phyloP scores from a whole-genome alignment of 2,113 vertebrate genomes.

The Hassar affinis region DNA sequence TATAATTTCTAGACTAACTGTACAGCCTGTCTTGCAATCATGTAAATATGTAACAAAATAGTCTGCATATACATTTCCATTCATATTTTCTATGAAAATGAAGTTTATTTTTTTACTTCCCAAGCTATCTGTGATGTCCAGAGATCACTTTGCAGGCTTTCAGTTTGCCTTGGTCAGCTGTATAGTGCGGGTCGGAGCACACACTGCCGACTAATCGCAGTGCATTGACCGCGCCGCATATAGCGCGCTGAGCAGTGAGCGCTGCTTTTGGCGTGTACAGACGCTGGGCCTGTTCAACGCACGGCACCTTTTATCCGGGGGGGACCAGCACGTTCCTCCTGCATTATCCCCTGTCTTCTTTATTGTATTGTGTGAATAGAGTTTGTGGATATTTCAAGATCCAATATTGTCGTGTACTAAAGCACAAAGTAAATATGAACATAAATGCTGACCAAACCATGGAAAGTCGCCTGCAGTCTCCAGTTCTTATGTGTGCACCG shows the following conservation, averaged over 20 bases:
- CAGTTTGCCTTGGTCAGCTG: conserved; percentile 18
- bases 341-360: conserved; percentile 1
- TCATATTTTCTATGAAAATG: conserved; percentile 58
- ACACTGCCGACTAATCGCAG: not conserved
- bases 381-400: conserved; percentile 42
- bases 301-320: conserved; percentile 45
- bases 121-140: conserved; percentile 27
- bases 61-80: conserved; percentile 45
- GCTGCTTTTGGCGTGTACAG: too few species aligned
- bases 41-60: conserved; percentile 50
- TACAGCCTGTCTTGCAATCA: conserved; percentile 31
- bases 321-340: not conserved
- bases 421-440: conserved; percentile 46
- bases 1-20: conserved; percentile 58
- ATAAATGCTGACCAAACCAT: conserved; percentile 7
- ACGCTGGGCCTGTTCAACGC: conserved; percentile 26
- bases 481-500: not conserved
- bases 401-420: conserved; percentile 41
- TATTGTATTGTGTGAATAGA: conserved; percentile 37
- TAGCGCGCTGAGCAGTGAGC: not conserved
- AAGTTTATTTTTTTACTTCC: conserved; percentile 55
- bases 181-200: not conserved
- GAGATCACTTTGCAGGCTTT: conserved; percentile 7
- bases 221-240: not conserved
- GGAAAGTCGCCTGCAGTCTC: not conserved